Conservation (phyloP, 2,797 vertebrate species). For the Melopsittacus undulatus region DNA sequence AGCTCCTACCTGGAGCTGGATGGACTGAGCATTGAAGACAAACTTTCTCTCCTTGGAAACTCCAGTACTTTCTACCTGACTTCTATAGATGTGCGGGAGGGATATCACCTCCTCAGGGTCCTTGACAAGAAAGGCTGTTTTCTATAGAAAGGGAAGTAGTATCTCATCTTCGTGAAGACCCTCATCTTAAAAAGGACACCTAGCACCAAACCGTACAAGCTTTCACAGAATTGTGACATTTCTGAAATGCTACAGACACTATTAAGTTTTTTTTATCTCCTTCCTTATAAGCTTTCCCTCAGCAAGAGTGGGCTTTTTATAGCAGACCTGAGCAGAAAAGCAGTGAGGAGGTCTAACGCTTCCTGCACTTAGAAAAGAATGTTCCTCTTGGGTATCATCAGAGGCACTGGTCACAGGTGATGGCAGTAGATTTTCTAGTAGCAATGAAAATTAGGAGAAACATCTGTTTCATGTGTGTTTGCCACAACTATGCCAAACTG, state of each 20-base stretch:
- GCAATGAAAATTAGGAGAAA: neutral
- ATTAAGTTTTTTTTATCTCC: neutral
- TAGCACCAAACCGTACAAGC: neutral
- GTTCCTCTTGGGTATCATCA: neutral
- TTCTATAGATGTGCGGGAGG: neutral
- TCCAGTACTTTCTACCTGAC: neutral
- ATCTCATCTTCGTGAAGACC: neutral
- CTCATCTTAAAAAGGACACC: neutral
- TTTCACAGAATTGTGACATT: neutral
- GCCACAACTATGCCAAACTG: neutral
- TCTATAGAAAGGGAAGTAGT: neutral
- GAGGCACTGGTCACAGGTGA: neutral
- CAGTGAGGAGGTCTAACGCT: neutral
- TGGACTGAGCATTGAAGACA: neutral
- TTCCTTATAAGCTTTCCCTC: neutral
- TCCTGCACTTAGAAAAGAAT: neutral
- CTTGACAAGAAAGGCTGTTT: neutral
- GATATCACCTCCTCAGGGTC: neutral
- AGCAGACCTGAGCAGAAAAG: neutral
- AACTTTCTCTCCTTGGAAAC: neutral
- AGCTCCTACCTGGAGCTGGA: neutral
- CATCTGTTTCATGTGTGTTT: neutral
- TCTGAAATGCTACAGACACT: neutral
- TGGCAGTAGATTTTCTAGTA: neutral
- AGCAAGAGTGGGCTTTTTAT: neutral